A percentile compares a stretch with the other conserved stretches of the same genome.
phyloP scores from a whole-genome alignment of 2,888 invertebrate species.

The Alentia gelatinosa region DNA sequence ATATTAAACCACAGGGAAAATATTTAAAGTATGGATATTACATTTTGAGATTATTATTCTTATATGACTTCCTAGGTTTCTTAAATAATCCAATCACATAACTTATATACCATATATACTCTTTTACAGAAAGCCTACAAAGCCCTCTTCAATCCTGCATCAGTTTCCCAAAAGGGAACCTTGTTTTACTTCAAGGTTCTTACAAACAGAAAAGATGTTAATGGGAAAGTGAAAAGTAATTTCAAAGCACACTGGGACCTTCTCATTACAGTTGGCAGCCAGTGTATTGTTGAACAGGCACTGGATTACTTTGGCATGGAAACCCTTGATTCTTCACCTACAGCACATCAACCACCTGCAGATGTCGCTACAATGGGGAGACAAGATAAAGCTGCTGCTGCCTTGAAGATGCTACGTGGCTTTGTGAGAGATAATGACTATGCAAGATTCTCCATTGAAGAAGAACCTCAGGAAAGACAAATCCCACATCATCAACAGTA shows the following conservation, averaged over 20 bases:
- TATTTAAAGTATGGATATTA: too few species aligned
- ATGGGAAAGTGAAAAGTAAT: background rate
- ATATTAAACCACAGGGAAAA: too few species aligned
- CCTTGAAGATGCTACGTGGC: background rate
- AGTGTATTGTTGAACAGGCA: background rate
- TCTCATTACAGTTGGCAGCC: background rate
- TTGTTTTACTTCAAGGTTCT: background rate
- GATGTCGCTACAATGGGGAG: background rate
- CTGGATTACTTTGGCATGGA: background rate
- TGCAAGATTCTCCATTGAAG: background rate
- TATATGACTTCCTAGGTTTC: too few species aligned
- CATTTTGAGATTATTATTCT: too few species aligned
- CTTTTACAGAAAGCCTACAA: constrained; percentile 45
- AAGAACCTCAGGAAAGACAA: background rate
- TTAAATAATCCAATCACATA: background rate
- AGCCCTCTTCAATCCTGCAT: background rate
- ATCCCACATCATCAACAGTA: too few species aligned
- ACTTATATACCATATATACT: background rate
- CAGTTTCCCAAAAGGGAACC: background rate
- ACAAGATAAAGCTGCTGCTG: background rate
- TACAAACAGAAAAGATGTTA: background rate
- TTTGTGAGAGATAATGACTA: background rate
- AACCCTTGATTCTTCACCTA: background rate
- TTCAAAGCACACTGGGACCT: constrained; percentile 18
- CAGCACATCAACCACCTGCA: background rate